Base-by-base conservation (phyloP, 2,888 invertebrate genomes). In the Mythimna impura region DNA sequence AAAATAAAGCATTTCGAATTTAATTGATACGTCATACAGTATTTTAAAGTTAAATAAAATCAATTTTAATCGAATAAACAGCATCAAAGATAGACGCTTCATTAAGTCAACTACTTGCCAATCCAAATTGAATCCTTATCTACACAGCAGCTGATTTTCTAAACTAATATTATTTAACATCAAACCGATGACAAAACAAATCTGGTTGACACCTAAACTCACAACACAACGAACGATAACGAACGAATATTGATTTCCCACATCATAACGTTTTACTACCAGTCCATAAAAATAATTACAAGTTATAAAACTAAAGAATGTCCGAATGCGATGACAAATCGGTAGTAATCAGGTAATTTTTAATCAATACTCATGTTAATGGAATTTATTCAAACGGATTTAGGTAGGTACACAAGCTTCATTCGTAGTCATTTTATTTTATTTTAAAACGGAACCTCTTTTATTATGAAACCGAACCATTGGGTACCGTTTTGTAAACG, bases 241-340 rank as follows among this genome's bases (percentile, higher is more conserved):
- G n/a, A n/a, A n/a, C n/a, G n/a, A n/a, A n/a, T n/a, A n/a, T n/a
- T n/a, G 73, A n/a, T 34, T 76, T 66, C 65, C 25, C 58, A 73
- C 63, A 63, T 64, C 47, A 52, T 66, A 69, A 73, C 20, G 12
- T 71, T 72, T 73, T 65, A 76, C 22, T 22, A 43, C 22, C 10
- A 47, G 17, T 60, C 36, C 66, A 76, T 75, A 66, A 73, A 65
- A 60, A 30, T 3, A 30, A 74, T 68, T 64, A 66, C 25, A 57
- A 57, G 60, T 71, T 79, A 83, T 71, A 63, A 68, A 58, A 74
- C 57, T 43, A 9, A 55, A 66, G 64, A 76, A 66, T 60, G 66
- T 47, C 57, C 57, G 81, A 62, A 78, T 73, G 50, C 63, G 82
- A 81, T 87, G 87, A 87, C 88, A 80, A 87, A 88, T 87, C 77